Evolutionary conservation across 2,888 invertebrate species (phyloP), one percentile per base, ranked within the genome.

Genomic region (Chymomyza caudatula): DNA sequence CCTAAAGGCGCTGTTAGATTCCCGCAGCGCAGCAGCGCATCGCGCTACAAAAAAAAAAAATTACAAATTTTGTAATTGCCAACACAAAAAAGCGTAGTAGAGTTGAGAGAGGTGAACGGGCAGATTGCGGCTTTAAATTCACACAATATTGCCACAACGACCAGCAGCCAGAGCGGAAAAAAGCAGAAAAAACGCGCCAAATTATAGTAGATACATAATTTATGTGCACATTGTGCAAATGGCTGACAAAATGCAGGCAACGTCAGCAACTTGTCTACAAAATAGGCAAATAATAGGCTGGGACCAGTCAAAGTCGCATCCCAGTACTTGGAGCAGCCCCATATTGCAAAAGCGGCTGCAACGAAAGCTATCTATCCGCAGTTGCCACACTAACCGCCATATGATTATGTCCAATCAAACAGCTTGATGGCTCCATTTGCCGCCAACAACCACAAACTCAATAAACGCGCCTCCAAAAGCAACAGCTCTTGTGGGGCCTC

Each of bases 11-110:
- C 8, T 54, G 54, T 37, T 69, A 77, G 84, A 79, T 84, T 79
- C 79, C 79, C 84, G 85, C 67, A 77, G 79, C 11, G 44, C 15
- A 11, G 0, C n/a, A 6, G 47, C 82, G 79, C 79, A 80, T 84
- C 79, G 84, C 69, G 63, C 65, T 47, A n/a, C n/a, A n/a, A n/a
- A n/a, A n/a, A n/a, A n/a, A 47, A 47, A 22, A 84, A 76, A 82
- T 79, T 77, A 85, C 80, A 78, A 85, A 73, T 85, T 75, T 82
- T 82, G 81, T 82, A 83, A 82, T 82, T 85, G 85, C 75, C 75
- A 83, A 85, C 11, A 37, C 29, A 37, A 83, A 85, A 81, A 81
- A 81, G 83, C 77, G 75, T 66, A 73, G 67, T 71, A 51, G 51
- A 37, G 11, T 37, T 11, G 29, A 37, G 29, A 8, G 29, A 11